Conservation (phyloP, 92 coral and sea anemone species). For the Scolanthus callimorphus region DNA sequence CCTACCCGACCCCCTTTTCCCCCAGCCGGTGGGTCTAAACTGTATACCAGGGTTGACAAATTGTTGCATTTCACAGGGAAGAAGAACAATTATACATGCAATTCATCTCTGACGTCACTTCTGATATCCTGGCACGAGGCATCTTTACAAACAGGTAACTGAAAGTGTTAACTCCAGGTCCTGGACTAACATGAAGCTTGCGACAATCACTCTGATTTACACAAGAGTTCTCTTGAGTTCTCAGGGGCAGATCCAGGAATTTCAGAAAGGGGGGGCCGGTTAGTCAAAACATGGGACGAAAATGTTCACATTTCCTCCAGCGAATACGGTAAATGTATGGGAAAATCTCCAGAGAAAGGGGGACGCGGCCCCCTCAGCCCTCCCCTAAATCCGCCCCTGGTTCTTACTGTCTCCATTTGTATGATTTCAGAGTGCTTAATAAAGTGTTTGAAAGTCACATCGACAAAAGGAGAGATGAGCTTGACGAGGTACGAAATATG, state of each 20-base stretch:
- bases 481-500: conserved; percentile 84
- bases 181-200: neutral
- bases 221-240: no score
- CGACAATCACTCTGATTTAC: no score
- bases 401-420: no score
- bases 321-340: no score
- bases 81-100: conserved; percentile 77
- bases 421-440: conserved; percentile 60
- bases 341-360: no score
- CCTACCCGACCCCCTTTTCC: no score
- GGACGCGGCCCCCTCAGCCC: no score
- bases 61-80: conserved; percentile 37
- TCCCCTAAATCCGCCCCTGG: no score
- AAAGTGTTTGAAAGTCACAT: conserved; percentile 86
- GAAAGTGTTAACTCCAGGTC: neutral
- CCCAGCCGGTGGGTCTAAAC: neutral
- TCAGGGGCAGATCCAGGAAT: no score
- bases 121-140: conserved; percentile 78
- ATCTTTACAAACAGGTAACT: conserved; percentile 71
- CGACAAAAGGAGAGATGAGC: conserved; percentile 68
- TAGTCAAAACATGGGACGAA: no score
- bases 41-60: neutral
- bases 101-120: conserved; percentile 83
- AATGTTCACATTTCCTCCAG: no score
- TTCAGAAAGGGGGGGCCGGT: no score